A percentile compares a stretch with the other conserved stretches of the same genome.
Conservation (phyloP, 92 coral and sea anemone genomes). For the Porites lobata region DNA sequence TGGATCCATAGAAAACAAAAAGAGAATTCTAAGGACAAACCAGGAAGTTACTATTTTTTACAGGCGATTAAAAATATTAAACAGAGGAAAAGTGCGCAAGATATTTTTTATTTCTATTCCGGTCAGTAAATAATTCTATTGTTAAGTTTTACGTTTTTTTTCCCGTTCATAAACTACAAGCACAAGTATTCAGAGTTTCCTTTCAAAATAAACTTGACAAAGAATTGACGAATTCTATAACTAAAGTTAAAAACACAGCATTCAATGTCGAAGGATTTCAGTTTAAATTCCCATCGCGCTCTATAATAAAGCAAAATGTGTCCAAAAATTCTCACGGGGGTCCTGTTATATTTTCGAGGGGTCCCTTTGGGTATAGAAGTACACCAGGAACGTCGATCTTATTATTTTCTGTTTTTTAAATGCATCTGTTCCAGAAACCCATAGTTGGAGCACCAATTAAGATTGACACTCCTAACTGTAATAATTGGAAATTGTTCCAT, state of each 20-base stretch:
- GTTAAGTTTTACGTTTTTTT: neutral
- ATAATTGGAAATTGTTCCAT: too few species aligned
- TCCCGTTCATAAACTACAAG: neutral
- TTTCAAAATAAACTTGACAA: neutral
- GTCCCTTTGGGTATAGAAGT: neutral
- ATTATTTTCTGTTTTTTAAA: too few species aligned
- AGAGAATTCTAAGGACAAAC: too few species aligned
- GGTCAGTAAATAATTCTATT: too few species aligned
- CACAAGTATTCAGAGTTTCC: neutral
- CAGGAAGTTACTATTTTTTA: neutral
- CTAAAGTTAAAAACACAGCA: conserved; percentile 12
- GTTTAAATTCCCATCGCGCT: conserved; percentile 6
- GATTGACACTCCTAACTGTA: too few species aligned
- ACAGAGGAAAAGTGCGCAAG: neutral
- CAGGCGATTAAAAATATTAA: neutral
- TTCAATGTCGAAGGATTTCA: conserved; percentile 7
- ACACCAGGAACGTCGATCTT: too few species aligned
- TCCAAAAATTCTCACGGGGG: conserved; percentile 5
- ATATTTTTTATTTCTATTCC: neutral
- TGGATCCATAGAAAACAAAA: too few species aligned
- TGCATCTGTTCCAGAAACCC: too few species aligned
- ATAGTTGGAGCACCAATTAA: too few species aligned
- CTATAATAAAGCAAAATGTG: conserved; percentile 17
- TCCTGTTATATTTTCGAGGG: neutral
- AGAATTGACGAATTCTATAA: neutral